phyloP scores from a whole-genome alignment of 2,797 vertebrate genomes.

The Takifugu rubripes region DNA sequence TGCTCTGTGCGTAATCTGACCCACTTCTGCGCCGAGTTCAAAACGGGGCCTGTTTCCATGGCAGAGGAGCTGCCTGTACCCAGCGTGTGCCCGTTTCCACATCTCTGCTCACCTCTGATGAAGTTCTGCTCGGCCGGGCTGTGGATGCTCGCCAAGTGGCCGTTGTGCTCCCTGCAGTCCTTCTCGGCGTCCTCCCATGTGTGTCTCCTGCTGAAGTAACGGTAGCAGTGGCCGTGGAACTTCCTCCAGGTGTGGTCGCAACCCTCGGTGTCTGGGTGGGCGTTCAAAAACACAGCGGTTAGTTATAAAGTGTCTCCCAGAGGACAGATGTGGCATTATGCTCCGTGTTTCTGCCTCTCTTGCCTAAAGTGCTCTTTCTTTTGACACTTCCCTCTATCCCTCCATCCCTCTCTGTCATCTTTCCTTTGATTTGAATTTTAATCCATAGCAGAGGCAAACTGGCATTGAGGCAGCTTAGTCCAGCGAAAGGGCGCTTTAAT shows the following conservation, averaged over 20 bases:
- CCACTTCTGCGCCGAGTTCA: not conserved
- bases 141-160: constrained; percentile 92
- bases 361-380: constrained; percentile 17
- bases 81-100: too few species aligned
- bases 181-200: constrained; percentile 94
- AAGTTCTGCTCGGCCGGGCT: constrained; percentile 87
- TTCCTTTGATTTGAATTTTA: constrained; percentile 48
- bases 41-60: too few species aligned
- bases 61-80: too few species aligned
- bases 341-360: constrained; percentile 9
- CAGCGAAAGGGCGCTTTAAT: constrained; percentile 68
- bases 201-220: constrained; percentile 87
- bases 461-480: constrained; percentile 62
- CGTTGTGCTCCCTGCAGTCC: constrained; percentile 88
- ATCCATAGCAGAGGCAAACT: constrained; percentile 54
- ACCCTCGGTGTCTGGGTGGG: constrained; percentile 84
- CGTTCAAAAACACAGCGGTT: constrained; percentile 23
- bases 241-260: constrained; percentile 95
- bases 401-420: constrained; percentile 20
- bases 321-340: not conserved
- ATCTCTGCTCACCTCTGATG: constrained; percentile 78
- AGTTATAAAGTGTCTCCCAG: constrained; percentile 1
- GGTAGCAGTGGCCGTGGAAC: constrained; percentile 96
- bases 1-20: too few species aligned
- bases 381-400: constrained; percentile 12